A percentile compares a stretch with the other conserved stretches of the same genome.
phyloP scores from a whole-genome alignment of 2,888 invertebrate genomes.

The Pharmacophagus antenor region DNA sequence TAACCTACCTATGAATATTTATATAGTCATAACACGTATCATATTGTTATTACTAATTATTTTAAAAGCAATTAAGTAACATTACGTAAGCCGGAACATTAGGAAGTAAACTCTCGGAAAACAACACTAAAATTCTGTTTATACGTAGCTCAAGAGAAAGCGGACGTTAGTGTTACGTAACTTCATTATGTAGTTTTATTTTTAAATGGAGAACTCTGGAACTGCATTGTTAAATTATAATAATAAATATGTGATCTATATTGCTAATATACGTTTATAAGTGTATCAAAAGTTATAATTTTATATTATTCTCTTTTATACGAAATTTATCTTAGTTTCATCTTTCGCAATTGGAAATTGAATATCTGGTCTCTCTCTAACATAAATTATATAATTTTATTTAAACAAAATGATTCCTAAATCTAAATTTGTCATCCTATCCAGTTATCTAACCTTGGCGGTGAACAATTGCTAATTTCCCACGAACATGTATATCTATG shows the following conservation, averaged over 20 bases:
- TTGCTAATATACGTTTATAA: not conserved
- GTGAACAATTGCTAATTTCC: not conserved
- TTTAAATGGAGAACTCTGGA: slow-evolving; percentile 21
- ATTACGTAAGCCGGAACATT: slow-evolving; percentile 30
- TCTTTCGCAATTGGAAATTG: too few species aligned
- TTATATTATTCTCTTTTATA: not conserved
- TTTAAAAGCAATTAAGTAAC: slow-evolving; percentile 17
- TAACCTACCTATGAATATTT: not conserved
- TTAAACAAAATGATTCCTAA: not conserved
- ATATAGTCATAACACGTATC: not conserved
- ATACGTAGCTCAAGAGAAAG: slow-evolving; percentile 36
- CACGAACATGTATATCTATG: not conserved
- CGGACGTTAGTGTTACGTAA: slow-evolving; percentile 35
- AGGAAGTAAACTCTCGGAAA: slow-evolving; percentile 33
- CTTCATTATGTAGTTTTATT: slow-evolving; percentile 23
- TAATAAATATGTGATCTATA: not conserved
- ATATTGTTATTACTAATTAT: slow-evolving; percentile 16
- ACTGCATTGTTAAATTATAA: not conserved
- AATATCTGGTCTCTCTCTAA: too few species aligned
- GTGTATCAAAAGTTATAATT: not conserved
- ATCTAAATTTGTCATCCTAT: not conserved
- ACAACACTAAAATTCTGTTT: slow-evolving; percentile 30
- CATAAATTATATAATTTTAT: not conserved
- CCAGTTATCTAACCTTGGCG: not conserved
- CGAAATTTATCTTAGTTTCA: too few species aligned